Evolutionary conservation across 2,113 vertebrate species (phyloP), one percentile per base, ranked within the genome.

Genomic region (Notothenia rossii): DNA sequence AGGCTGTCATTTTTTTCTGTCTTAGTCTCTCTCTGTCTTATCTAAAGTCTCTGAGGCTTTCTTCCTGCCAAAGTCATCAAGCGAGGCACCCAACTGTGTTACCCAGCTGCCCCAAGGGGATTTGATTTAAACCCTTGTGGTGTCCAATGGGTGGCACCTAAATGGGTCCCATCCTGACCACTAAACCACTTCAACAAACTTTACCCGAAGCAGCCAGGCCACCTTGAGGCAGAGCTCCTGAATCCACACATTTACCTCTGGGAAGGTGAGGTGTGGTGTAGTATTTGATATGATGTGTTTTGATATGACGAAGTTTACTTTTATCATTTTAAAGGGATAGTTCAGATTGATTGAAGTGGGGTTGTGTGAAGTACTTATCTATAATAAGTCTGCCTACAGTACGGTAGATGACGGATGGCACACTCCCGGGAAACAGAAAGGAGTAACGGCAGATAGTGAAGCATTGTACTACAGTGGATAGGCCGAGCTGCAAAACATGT

Each of bases 11-110:
- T 18, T 51, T 1, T 14, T 60, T 78, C 54, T 9, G 53, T 64
- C 72, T 77, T 36, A 3, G 43, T 58, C 7, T 61, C 50, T 75
- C 15, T 33, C 11, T 46, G 3, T 71, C 14, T 79, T 84, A 81
- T 86, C 83, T 72, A 68, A 83, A 79, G 25, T 50, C n/a, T 80
- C 50, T 51, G 67, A 84, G 46, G 51, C 36, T 77, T 82, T 86
- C 45, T 22, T 78, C 56, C 29, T 15, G 40, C 65, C 22, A 9
- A 51, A 49, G 36, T 62, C 73, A 51, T 73, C 63, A 67, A 53
- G 76, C 40, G 15, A 29, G 53, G 5, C n/a, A n/a, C 17, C 55
- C 14, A 29, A 48, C 63, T 50, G 46, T 84, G 15, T 58, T 58
- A 51, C 48, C 20, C 36, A 65, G 40, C 15, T 77, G 36, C 48